Evolutionary conservation across 1,140 invertebrate species (phyloP), one percentile per base, ranked within the genome.

Genomic region (Drosophila gunungcola): DNA sequence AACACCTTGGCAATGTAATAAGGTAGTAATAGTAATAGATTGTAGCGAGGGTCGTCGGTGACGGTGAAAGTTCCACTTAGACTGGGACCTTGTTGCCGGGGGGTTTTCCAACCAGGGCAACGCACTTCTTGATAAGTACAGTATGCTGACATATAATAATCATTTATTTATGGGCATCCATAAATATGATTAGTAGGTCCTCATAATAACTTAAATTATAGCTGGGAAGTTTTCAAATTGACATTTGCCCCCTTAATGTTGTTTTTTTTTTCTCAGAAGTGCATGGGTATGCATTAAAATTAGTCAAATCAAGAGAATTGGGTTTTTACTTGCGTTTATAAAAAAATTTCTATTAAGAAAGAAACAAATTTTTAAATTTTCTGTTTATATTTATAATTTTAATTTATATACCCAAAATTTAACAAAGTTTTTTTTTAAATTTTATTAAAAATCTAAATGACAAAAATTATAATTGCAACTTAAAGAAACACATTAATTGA

Each of bases 1-100:
- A 13, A 32, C 53, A 88, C 82, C 82, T 85, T 88, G 83, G 42
- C 27, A n/a, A 49, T 82, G 83, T 85, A 85, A 85, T 88, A 63
- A 81, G 82, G 82, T 78, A 85, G 58, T 62, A 58, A 54, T 78
- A 85, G 58, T 62, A 58, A 54, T 54, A 52, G 21, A 12, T 21
- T 38, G 53, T 10, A 51, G 53, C 78, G 73, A 48, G 41, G 63
- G 73, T 65, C 73, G 45, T 9, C 11, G 39, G 49, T 10, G 21
- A 39, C 27, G 57, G 81, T 74, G 82, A 85, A 81, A 86, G 82
- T 86, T 34, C 6, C 12, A 16, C 9, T 3, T 7, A 11, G 39
- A 16, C 9, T 5, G 4, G 7, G 39, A 56, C 76, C 72, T 79
- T 84, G 81, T 84, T 80, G 63, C 80, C 68, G 67, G 80, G 80